Percentiles rank a stretch among this genome's conserved stretches.
phyloP scores from a whole-genome alignment of 2,797 vertebrate genomes.

The Anas acuta region DNA sequence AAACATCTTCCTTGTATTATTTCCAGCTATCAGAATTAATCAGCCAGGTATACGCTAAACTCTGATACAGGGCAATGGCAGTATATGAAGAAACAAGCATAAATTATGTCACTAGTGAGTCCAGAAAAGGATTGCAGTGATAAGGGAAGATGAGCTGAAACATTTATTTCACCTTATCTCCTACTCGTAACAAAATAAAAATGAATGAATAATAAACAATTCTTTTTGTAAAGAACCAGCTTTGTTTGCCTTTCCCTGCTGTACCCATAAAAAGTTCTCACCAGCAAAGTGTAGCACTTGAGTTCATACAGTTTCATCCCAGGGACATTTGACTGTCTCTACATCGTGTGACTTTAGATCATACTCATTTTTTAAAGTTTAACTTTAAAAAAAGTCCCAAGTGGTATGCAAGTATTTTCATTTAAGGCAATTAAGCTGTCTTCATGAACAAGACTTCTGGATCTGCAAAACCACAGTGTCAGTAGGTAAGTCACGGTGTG shows the following conservation, averaged over 20 bases:
- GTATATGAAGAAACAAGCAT: background rate
- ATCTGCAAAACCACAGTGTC: background rate
- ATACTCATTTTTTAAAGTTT: background rate
- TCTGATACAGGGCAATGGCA: background rate
- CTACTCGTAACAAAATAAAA: background rate
- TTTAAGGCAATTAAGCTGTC: background rate
- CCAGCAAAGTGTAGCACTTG: background rate
- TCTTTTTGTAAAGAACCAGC: background rate
- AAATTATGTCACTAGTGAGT: background rate
- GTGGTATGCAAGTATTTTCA: background rate
- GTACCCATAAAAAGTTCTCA: background rate
- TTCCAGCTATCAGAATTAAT: slow-evolving; percentile 13
- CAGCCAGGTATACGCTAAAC: background rate
- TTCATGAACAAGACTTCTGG: background rate
- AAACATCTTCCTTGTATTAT: slow-evolving; percentile 6
- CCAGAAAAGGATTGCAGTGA: background rate
- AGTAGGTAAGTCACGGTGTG: background rate
- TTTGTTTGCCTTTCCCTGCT: background rate
- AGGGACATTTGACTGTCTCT: background rate
- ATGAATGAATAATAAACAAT: background rate
- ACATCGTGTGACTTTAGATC: rapidly evolving
- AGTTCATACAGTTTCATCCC: background rate
- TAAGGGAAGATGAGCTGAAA: background rate
- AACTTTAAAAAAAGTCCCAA: background rate
- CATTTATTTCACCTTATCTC: background rate